Evolutionary conservation across 2,888 invertebrate genomes (phyloP).

Genomic region (Yponomeuta cagnagella): DNA sequence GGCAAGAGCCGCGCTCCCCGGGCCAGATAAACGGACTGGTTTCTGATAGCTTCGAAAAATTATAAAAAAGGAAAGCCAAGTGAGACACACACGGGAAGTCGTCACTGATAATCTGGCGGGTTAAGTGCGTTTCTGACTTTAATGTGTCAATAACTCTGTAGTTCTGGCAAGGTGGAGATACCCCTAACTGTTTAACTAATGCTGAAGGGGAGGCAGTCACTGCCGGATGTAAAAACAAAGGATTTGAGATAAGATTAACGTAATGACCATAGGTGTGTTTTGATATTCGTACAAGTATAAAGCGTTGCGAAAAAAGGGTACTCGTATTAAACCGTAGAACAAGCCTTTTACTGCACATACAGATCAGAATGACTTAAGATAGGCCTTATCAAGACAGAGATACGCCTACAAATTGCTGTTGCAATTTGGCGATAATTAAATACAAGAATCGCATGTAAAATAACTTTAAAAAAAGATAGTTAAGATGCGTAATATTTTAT

Average conservation of each 20-base stretch:
- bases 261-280: too few species aligned
- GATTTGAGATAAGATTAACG: too few species aligned
- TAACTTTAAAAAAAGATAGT: too few species aligned
- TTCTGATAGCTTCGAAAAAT: constrained; percentile 58
- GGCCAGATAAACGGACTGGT: constrained; percentile 64
- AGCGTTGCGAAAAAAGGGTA: too few species aligned
- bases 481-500: too few species aligned
- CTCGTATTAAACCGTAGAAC: too few species aligned
- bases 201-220: background rate
- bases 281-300: too few species aligned
- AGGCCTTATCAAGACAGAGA: background rate
- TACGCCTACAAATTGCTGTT: too few species aligned
- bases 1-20: constrained; percentile 34
- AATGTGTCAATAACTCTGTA: constrained; percentile 74
- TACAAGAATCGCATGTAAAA: too few species aligned
- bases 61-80: constrained; percentile 38
- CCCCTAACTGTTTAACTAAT: background rate
- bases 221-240: too few species aligned
- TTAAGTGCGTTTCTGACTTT: constrained; percentile 73
- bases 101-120: constrained; percentile 63
- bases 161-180: constrained; percentile 33
- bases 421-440: too few species aligned
- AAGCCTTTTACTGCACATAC: too few species aligned
- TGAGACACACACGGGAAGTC: constrained; percentile 59
- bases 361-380: background rate